A percentile compares a stretch with the other conserved stretches of the same genome.
These are phyloP conservation scores for Platyura marginata DNA, from an alignment of 1,140 invertebrate genomes.

Conservation along the genomic window DNA sequence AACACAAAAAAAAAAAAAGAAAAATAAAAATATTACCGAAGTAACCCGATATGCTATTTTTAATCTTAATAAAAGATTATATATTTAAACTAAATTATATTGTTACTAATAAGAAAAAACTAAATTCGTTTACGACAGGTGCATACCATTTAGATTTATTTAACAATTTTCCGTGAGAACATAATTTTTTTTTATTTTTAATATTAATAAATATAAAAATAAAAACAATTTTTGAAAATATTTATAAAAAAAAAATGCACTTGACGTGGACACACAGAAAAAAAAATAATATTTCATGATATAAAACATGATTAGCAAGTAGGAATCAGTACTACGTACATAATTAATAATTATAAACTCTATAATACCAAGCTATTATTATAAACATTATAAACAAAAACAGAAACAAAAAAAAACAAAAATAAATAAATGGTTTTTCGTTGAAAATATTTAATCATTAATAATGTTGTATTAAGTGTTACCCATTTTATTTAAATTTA, in stretches of 20 bases:
- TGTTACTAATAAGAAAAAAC: background rate
- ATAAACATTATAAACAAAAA: background rate
- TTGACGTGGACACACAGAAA: background rate
- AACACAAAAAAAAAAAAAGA: background rate
- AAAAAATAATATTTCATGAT: background rate
- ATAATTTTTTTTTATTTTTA: background rate
- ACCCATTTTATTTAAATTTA: too few relatives aligned
- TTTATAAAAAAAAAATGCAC: conserved; percentile 1
- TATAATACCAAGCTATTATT: conserved; percentile 4
- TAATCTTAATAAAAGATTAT: background rate
- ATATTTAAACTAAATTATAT: background rate
- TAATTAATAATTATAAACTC: conserved; percentile 3
- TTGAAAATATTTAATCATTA: too few relatives aligned
- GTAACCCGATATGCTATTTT: background rate
- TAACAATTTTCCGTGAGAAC: background rate
- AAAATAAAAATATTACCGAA: background rate
- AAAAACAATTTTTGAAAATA: conserved; percentile 1
- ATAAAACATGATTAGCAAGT: conserved; percentile 1
- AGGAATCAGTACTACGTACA: conserved; percentile 3
- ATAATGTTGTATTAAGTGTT: too few relatives aligned
- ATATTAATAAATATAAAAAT: background rate
- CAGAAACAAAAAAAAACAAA: background rate
- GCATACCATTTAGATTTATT: background rate
- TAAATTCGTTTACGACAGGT: background rate
- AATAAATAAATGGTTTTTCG: conserved; percentile 1